phyloP scores from a whole-genome alignment of 2,888 invertebrate species.

The Adineta ricciae region DNA sequence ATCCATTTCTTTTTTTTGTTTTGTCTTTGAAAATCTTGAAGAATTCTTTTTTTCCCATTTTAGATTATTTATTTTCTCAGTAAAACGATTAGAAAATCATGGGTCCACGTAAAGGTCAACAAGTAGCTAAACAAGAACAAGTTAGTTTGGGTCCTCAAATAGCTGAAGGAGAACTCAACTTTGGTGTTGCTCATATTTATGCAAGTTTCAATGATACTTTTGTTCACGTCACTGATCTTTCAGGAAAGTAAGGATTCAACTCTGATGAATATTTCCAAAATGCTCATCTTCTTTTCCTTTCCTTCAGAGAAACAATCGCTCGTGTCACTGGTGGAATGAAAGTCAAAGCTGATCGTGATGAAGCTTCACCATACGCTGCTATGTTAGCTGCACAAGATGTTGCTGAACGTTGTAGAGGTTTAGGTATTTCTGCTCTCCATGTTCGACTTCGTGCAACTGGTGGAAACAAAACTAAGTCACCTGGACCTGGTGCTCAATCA shows the following conservation, averaged over 20 bases:
- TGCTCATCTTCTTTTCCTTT: neutral
- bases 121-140: constrained; percentile 29
- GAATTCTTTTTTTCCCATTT: neutral
- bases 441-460: constrained; percentile 96
- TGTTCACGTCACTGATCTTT: constrained; percentile 96
- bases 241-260: constrained; percentile 56
- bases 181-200: constrained; percentile 97
- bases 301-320: constrained; percentile 54
- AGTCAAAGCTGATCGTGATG: constrained; percentile 98
- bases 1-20: neutral
- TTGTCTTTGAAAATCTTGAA: neutral
- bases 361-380: constrained; percentile 98
- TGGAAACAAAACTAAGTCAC: constrained; percentile 91
- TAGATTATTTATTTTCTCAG: too few species aligned
- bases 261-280: neutral
- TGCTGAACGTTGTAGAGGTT: constrained; percentile 88
- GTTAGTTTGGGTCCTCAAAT: constrained; percentile 52
- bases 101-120: constrained; percentile 32
- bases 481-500: constrained; percentile 90
- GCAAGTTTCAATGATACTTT: constrained; percentile 99
- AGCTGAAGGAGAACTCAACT: constrained; percentile 89
- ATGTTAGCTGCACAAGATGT: constrained; percentile 99
- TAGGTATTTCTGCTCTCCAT: constrained; percentile 94
- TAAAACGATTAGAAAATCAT: neutral
- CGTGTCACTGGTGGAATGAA: constrained; percentile 87